phyloP scores from a whole-genome alignment of 1,140 invertebrate genomes.

The Leptoteleia sp. region DNA sequence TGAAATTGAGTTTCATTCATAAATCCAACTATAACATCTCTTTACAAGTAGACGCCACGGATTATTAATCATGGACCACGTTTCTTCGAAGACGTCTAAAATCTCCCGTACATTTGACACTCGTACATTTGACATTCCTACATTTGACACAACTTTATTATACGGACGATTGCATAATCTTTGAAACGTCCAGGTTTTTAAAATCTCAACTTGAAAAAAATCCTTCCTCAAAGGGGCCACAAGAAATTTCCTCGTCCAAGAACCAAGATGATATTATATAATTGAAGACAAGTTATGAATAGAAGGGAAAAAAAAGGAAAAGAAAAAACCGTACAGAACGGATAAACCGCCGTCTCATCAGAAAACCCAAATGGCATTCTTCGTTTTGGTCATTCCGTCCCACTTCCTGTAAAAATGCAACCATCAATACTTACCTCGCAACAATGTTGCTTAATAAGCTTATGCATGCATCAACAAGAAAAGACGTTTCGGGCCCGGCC shows the following conservation, averaged over 20 bases:
- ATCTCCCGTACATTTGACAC: no score
- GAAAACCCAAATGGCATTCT: constrained; percentile 47
- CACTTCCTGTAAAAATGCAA: constrained; percentile 65
- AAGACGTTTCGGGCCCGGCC: constrained; percentile 66
- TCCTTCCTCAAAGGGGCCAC: background rate
- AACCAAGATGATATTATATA: constrained; percentile 46
- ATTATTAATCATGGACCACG: no score
- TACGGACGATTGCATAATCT: constrained; percentile 32
- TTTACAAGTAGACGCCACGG: no score
- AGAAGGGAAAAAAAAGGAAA: no score
- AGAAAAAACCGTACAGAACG: constrained; percentile 10
- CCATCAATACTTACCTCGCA: constrained; percentile 60
- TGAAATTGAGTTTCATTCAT: no score
- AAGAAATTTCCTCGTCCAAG: constrained; percentile 24
- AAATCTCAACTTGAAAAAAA: constrained; percentile 1
- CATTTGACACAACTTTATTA: constrained; percentile 3
- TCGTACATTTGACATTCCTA: background rate
- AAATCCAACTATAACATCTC: no score
- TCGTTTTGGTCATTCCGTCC: constrained; percentile 57
- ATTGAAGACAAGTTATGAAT: constrained; percentile 61
- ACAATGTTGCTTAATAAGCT: constrained; percentile 81
- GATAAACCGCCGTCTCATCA: constrained; percentile 48
- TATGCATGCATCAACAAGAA: constrained; percentile 77
- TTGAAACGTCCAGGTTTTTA: constrained; percentile 20
- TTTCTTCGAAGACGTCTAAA: no score